These are phyloP conservation scores for Deilephila elpenor DNA, from an alignment of 2,888 invertebrate species.

Conservation along the genomic window DNA sequence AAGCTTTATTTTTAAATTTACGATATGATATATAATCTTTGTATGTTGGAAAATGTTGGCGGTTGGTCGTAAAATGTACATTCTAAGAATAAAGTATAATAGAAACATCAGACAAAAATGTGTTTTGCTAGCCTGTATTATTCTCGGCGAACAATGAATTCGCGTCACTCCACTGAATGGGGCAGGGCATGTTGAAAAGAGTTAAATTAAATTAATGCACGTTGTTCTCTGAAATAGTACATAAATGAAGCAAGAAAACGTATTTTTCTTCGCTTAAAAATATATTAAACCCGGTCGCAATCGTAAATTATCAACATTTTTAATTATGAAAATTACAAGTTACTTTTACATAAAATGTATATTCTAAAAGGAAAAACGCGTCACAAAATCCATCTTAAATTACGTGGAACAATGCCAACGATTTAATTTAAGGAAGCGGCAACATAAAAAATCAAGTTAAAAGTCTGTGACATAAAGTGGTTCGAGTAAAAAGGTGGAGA, in stretches of 20 bases:
- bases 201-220: constrained; percentile 18
- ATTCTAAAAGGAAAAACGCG: background rate
- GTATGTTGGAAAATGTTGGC: background rate
- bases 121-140: constrained; percentile 7
- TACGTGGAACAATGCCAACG: background rate
- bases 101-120: constrained; percentile 4
- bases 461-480: constrained; percentile 45
- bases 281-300: background rate
- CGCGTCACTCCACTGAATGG: constrained; percentile 9
- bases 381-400: background rate
- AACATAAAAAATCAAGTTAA: constrained; percentile 12
- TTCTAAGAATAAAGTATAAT: constrained; percentile 6
- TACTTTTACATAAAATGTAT: too few relatives aligned
- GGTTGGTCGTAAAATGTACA: background rate
- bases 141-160: constrained; percentile 12
- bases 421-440: constrained; percentile 3
- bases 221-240: background rate
- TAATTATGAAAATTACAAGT: too few relatives aligned
- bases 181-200: background rate
- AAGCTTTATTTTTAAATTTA: background rate
- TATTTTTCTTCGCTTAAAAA: background rate
- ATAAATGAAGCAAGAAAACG: too few relatives aligned
- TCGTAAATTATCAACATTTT: too few relatives aligned
- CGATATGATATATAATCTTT: background rate
- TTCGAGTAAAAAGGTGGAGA: constrained; percentile 39